A percentile compares a stretch with the other conserved stretches of the same genome.
Conservation (phyloP, 1,140 invertebrate genomes). For the Holcopasites calliopsidis region DNA sequence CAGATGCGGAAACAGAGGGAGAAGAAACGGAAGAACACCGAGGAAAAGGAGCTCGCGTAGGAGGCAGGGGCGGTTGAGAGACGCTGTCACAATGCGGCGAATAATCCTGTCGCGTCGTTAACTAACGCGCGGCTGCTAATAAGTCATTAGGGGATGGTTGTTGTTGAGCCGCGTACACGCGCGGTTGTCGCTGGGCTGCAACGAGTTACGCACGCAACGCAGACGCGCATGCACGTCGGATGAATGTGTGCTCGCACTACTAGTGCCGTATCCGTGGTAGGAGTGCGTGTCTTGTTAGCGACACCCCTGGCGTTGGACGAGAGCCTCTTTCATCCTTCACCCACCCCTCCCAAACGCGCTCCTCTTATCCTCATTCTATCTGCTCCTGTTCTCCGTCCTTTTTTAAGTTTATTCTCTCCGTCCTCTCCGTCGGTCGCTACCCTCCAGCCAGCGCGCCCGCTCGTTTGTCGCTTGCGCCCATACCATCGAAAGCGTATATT, state of each 20-base stretch:
- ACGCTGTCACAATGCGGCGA: constrained; percentile 50
- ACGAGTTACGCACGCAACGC: constrained; percentile 63
- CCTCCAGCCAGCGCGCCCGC: not conserved
- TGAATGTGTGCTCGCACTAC: constrained; percentile 46
- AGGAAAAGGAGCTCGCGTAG: constrained; percentile 12
- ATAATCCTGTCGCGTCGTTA: constrained; percentile 70
- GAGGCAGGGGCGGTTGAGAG: constrained; percentile 3
- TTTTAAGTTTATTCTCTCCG: constrained; percentile 28
- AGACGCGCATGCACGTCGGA: constrained; percentile 53
- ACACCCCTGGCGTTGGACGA: constrained; percentile 78
- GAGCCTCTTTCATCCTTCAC: constrained; percentile 73
- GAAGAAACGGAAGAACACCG: constrained; percentile 33
- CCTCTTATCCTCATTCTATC: constrained; percentile 31
- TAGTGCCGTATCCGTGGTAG: constrained; percentile 59
- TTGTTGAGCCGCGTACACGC: constrained; percentile 46
- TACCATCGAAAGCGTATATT: constrained; percentile 28
- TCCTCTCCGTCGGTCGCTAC: not conserved
- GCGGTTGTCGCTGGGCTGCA: constrained; percentile 9
- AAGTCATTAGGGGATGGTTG: constrained; percentile 75
- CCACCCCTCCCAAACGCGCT: not conserved
- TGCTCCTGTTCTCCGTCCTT: constrained; percentile 5
- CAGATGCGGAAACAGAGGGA: constrained; percentile 24
- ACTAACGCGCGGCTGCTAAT: constrained; percentile 73
- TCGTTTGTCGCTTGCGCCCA: constrained; percentile 22
- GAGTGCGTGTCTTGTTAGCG: constrained; percentile 77